Conservation (phyloP, 2,797 vertebrate species). For the Pterois miles region DNA sequence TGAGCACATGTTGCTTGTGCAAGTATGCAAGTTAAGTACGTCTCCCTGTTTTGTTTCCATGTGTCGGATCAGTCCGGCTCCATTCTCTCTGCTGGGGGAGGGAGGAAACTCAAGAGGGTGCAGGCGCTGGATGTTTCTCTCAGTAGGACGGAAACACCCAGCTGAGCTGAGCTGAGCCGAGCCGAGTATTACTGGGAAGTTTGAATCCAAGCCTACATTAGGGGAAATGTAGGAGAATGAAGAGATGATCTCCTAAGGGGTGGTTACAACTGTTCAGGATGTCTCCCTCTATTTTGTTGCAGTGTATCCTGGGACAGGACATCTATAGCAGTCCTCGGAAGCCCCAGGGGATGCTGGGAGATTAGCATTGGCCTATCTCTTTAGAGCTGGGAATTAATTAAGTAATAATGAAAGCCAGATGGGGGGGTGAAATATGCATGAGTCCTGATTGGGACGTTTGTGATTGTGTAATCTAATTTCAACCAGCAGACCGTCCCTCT, state of each 20-base stretch:
- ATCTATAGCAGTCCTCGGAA: slow-evolving; percentile 63
- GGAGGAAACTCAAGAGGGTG: slow-evolving; percentile 3
- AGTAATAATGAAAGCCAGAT: slow-evolving; percentile 85
- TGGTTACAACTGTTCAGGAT: slow-evolving; percentile 61
- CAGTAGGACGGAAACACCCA: slow-evolving; percentile 47
- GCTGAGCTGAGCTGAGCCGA: slow-evolving; percentile 65
- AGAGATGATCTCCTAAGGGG: slow-evolving; percentile 46
- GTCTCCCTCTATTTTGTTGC: slow-evolving; percentile 61
- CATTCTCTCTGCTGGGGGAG: slow-evolving; percentile 38
- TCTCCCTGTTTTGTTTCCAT: slow-evolving; percentile 28
- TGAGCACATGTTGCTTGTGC: slow-evolving; percentile 55
- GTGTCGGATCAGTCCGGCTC: slow-evolving; percentile 53
- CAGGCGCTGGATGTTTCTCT: slow-evolving; percentile 21
- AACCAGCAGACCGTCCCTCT: slow-evolving; percentile 63
- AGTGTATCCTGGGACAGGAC: slow-evolving; percentile 73
- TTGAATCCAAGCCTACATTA: slow-evolving; percentile 53
- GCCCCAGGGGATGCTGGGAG: slow-evolving; percentile 68
- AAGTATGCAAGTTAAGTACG: slow-evolving; percentile 25
- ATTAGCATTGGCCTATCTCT: slow-evolving; percentile 80
- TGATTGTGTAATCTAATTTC: slow-evolving; percentile 87
- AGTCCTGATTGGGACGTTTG: slow-evolving; percentile 83
- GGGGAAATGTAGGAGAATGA: slow-evolving; percentile 47
- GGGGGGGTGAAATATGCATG: slow-evolving; percentile 84
- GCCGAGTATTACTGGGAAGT: slow-evolving; percentile 63
- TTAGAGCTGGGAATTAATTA: slow-evolving; percentile 86